These are phyloP conservation scores for Drosophila kepulauana DNA, from an alignment of 1,140 invertebrate species.

Conservation along the genomic window DNA sequence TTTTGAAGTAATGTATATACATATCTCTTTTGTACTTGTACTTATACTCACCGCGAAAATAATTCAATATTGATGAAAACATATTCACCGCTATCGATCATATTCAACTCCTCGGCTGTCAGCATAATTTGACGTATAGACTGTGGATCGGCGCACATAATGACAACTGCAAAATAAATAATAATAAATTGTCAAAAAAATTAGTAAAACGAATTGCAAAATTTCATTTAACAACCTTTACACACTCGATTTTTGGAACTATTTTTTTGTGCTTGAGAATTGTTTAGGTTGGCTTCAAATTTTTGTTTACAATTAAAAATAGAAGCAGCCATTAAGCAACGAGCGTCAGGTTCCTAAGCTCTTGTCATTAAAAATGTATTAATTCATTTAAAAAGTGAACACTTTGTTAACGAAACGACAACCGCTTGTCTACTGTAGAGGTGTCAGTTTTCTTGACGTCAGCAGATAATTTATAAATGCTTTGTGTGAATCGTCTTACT, in stretches of 20 bases:
- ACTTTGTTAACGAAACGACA: conserved; percentile 40
- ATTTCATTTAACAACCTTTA: conserved; percentile 26
- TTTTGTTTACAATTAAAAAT: conserved; percentile 52
- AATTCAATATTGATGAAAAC: conserved; percentile 99
- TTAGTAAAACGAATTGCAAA: conserved; percentile 31
- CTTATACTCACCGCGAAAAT: conserved; percentile 93
- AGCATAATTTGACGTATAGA: conserved; percentile 95
- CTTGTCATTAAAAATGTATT: conserved; percentile 77
- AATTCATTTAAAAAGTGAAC: conserved; percentile 60
- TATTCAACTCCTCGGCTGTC: conserved; percentile 95
- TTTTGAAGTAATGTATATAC: conserved; percentile 21
- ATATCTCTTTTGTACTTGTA: conserved; percentile 43
- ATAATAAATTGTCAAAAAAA: conserved; percentile 35
- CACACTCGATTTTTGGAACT: conserved; percentile 8
- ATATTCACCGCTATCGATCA: conserved; percentile 98
- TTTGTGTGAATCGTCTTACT: conserved; percentile 3
- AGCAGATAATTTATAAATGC: conserved; percentile 41
- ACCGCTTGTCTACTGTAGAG: conserved; percentile 23
- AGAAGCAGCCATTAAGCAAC: conserved; percentile 25
- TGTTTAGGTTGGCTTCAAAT: conserved; percentile 11
- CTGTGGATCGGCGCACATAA: conserved; percentile 95
- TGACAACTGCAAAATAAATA: conserved; percentile 92
- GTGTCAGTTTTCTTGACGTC: conserved; percentile 70
- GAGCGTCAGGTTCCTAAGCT: conserved; percentile 8
- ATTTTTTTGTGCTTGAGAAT: not conserved